Evolutionary conservation across 2,888 invertebrate genomes (phyloP).

Genomic region (Macaria notata): DNA sequence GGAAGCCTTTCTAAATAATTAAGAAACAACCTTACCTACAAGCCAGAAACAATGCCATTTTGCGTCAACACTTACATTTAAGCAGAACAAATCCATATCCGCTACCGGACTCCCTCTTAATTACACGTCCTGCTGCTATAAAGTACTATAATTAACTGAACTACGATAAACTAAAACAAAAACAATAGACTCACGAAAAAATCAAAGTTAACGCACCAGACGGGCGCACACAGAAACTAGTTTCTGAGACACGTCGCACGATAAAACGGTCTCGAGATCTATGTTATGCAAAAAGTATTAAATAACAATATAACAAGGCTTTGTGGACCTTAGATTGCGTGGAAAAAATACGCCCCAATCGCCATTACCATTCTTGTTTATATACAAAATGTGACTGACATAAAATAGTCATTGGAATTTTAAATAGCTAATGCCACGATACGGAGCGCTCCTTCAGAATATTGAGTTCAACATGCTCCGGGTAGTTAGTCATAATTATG

Average conservation of each 20-base stretch:
- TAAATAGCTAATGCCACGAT: slow-evolving; percentile 45
- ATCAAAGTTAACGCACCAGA: slow-evolving; percentile 43
- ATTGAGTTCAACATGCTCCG: slow-evolving; percentile 35
- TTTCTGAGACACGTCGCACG: slow-evolving; percentile 54
- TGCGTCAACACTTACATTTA: slow-evolving; percentile 46
- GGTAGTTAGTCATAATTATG: slow-evolving; percentile 41
- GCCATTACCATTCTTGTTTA: slow-evolving; percentile 42
- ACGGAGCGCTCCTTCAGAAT: slow-evolving; percentile 49
- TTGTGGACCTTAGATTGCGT: slow-evolving; percentile 13
- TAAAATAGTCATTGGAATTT: slow-evolving; percentile 54
- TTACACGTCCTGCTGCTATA: slow-evolving; percentile 61
- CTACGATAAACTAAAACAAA: slow-evolving; percentile 57
- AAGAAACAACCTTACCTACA: slow-evolving; percentile 18
- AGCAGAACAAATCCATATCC: slow-evolving; percentile 61
- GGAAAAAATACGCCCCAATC: slow-evolving; percentile 30
- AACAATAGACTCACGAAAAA: slow-evolving; percentile 50
- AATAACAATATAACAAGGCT: slow-evolving; percentile 13
- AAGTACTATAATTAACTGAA: slow-evolving; percentile 71
- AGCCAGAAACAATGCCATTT: slow-evolving; percentile 21
- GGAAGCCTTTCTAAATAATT: slow-evolving; percentile 22
- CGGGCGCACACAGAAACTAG: slow-evolving; percentile 36
- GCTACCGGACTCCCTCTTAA: slow-evolving; percentile 50
- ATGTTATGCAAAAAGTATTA: slow-evolving; percentile 14
- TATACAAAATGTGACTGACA: slow-evolving; percentile 43
- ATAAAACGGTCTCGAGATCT: slow-evolving; percentile 32